These are phyloP conservation scores for Holotrichia oblita DNA, from an alignment of 1,140 invertebrate genomes.

Conservation along the genomic window DNA sequence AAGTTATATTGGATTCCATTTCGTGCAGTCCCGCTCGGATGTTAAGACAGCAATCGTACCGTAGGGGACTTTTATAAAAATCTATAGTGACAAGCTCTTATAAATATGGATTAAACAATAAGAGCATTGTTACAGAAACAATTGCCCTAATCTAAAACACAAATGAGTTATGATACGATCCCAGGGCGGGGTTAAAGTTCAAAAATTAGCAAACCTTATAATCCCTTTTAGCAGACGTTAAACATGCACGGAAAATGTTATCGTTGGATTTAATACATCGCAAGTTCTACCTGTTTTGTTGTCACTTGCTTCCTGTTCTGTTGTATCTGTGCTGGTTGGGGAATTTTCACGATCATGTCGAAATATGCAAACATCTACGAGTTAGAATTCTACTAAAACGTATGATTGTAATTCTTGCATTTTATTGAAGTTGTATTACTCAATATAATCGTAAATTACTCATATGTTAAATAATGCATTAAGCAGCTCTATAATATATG, in stretches of 20 bases:
- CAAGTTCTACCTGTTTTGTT: background rate
- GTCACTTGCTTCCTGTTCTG: background rate
- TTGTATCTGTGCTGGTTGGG: background rate
- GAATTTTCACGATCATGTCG: background rate
- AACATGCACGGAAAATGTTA: slow-evolving; percentile 4
- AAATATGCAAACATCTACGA: too few relatives aligned
- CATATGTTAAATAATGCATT: too few relatives aligned
- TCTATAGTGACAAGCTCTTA: slow-evolving; percentile 40
- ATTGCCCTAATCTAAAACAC: slow-evolving; percentile 41
- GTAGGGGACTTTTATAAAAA: slow-evolving; percentile 22
- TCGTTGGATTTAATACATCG: slow-evolving; percentile 21
- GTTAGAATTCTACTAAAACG: too few relatives aligned
- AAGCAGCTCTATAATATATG: too few relatives aligned
- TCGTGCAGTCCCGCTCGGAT: slow-evolving; percentile 27
- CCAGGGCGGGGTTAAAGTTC: slow-evolving; percentile 39
- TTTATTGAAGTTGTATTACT: too few relatives aligned
- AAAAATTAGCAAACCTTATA: slow-evolving; percentile 40
- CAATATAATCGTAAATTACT: too few relatives aligned
- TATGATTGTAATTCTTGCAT: too few relatives aligned
- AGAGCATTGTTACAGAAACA: slow-evolving; percentile 42
- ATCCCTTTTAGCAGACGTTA: slow-evolving; percentile 17
- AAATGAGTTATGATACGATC: slow-evolving; percentile 40
- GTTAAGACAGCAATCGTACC: slow-evolving; percentile 25
- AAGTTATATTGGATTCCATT: slow-evolving; percentile 28
- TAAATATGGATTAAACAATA: slow-evolving; percentile 41